phyloP scores from a whole-genome alignment of 1,140 invertebrate genomes.

The Parasteatoda tepidariorum region DNA sequence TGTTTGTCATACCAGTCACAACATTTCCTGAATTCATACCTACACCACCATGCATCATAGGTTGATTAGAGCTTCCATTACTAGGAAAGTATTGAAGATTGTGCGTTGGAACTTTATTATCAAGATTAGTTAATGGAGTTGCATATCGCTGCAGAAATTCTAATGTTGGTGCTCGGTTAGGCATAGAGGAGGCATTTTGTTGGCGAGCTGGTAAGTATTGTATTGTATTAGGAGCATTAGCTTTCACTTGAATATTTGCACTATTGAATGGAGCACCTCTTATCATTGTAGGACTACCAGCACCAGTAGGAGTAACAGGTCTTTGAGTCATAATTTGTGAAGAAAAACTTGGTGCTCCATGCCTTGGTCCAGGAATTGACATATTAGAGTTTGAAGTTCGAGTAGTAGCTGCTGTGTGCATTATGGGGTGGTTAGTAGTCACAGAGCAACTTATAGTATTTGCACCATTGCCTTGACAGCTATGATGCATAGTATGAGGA shows the following conservation, averaged over 20 bases:
- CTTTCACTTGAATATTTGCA: slow-evolving; percentile 80
- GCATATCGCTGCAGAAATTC: slow-evolving; percentile 92
- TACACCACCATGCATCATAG: slow-evolving; percentile 60
- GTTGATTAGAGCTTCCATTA: slow-evolving; percentile 64
- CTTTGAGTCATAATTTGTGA: slow-evolving; percentile 62
- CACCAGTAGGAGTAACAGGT: slow-evolving; percentile 62
- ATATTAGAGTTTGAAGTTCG: slow-evolving; percentile 57
- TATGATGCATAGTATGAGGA: slow-evolving; percentile 49
- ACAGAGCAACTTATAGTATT: slow-evolving; percentile 62
- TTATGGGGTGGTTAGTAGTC: slow-evolving; percentile 63
- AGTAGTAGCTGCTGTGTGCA: slow-evolving; percentile 61
- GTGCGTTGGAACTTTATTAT: slow-evolving; percentile 78
- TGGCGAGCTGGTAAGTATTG: slow-evolving; percentile 93
- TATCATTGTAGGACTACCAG: slow-evolving; percentile 60
- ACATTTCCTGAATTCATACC: slow-evolving; percentile 65
- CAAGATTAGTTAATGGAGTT: slow-evolving; percentile 71
- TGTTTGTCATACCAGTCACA: slow-evolving; percentile 69
- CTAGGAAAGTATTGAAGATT: slow-evolving; percentile 82
- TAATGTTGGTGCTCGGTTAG: slow-evolving; percentile 86
- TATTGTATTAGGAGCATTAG: slow-evolving; percentile 96
- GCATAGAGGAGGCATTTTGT: slow-evolving; percentile 64
- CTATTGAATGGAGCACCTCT: slow-evolving; percentile 59
- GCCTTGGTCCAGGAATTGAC: slow-evolving; percentile 60
- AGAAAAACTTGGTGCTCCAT: slow-evolving; percentile 62
- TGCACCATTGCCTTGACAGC: slow-evolving; percentile 53